phyloP scores from a whole-genome alignment of 1,140 invertebrate species.

The Lepidostoma basale region DNA sequence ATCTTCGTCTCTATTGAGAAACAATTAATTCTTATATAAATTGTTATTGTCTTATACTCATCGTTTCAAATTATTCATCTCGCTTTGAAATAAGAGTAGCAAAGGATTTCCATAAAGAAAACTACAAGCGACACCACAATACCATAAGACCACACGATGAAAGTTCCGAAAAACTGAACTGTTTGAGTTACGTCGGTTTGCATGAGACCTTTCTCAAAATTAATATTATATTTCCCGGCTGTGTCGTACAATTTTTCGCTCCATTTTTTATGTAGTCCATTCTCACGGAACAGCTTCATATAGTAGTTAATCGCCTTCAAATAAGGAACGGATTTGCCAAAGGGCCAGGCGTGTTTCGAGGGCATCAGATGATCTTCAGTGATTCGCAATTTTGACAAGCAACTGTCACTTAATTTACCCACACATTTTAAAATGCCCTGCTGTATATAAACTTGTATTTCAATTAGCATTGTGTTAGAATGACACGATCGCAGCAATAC shows the following conservation, averaged over 20 bases:
- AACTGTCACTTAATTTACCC: too few relatives aligned
- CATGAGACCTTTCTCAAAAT: neutral
- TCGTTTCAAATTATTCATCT: too few relatives aligned
- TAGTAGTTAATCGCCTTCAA: conserved; percentile 24
- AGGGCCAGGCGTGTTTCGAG: conserved; percentile 31
- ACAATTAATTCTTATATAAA: too few relatives aligned
- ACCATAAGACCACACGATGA: conserved; percentile 29
- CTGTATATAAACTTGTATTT: conserved; percentile 25
- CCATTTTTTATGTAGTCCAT: conserved; percentile 28
- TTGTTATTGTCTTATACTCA: too few relatives aligned
- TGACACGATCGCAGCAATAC: too few relatives aligned
- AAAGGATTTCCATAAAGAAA: conserved; percentile 27
- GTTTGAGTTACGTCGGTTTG: neutral
- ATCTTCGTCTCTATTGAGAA: too few relatives aligned
- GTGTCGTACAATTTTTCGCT: neutral
- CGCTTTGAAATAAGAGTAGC: too few relatives aligned
- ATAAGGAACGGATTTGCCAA: conserved; percentile 30
- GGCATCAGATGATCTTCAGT: conserved; percentile 25
- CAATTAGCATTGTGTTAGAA: conserved; percentile 29
- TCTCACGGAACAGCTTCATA: conserved; percentile 20
- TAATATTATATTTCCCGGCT: neutral
- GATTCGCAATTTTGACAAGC: conserved; percentile 21
- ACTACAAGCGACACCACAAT: conserved; percentile 18
- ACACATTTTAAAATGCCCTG: conserved; percentile 16
- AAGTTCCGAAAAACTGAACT: conserved; percentile 5